Base-by-base conservation (phyloP, 2,888 invertebrate genomes). In the Falcaria lacertinaria region DNA sequence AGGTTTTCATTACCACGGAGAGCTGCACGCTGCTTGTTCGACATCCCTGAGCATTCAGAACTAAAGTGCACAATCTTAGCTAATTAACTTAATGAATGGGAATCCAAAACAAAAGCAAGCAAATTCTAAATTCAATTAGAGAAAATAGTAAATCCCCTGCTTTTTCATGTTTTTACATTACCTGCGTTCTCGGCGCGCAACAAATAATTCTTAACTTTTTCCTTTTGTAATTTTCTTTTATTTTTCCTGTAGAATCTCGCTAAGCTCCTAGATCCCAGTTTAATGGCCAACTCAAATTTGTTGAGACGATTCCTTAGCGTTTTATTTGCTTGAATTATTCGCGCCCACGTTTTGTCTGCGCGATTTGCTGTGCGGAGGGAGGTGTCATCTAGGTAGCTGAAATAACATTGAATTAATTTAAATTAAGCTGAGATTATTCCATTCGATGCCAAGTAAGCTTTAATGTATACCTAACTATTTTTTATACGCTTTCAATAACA, bases 311-410 rank as follows among this genome's bases (percentile, higher is more conserved):
- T 67, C 38, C 64, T 69, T 11, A 88, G 58, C 37, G 51, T 69
- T 47, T 53, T 75, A 47, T 80, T 69, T 1, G 75, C 47, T 8
- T 59, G 4, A 48, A 88, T 87, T 36, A 87, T 83, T 15, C 69
- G 56, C 13, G 60, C 53, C 88, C 88, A 88, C 47, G 52, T 56
- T 48, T 64, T 69, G 35, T 56, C 54, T 1, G 72, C 64, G 15
- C 54, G 57, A 14, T 58, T 61, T n/a, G 79, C 83, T 6, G 48
- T 61, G 0, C 69, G 65, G 4, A 88, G 60, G 0, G 83, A 73
- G 11, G 43, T 45, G 37, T 74, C 69, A 38, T 86, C 82, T 47
- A 88, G 64, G 56, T 74, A 86, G 1, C 87, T 87, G 48, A 16
- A 60, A 50, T 39, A 33, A 34, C 40, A 19, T 28, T 4, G 37